phyloP scores from a whole-genome alignment of 2,888 invertebrate species.

The Gandaritis pyraliata region DNA sequence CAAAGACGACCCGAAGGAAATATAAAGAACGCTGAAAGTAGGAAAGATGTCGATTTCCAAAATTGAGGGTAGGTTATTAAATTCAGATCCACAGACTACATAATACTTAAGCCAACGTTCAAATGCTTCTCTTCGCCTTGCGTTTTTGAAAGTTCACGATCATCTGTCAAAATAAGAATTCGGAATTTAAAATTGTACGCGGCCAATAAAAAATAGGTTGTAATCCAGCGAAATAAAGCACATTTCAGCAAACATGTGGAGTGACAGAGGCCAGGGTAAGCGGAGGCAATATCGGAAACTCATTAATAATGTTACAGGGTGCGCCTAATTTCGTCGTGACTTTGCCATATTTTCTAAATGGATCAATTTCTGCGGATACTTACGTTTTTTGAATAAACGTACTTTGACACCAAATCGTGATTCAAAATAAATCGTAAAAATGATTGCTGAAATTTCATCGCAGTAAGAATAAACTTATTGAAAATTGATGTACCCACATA shows the following conservation, averaged over 20 bases:
- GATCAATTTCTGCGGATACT: constrained; percentile 60
- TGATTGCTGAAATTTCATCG: background rate
- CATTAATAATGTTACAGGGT: constrained; percentile 78
- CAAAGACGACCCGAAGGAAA: constrained; percentile 35
- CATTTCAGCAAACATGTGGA: constrained; percentile 4
- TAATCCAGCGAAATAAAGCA: constrained; percentile 10
- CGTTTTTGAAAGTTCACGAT: background rate
- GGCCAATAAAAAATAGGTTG: background rate
- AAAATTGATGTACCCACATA: too few relatives aligned
- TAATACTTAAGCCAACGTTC: background rate
- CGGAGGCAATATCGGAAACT: constrained; percentile 76
- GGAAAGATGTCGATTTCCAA: constrained; percentile 58
- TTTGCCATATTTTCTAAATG: constrained; percentile 65
- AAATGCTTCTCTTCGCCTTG: background rate
- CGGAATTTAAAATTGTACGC: background rate
- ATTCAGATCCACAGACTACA: constrained; percentile 48
- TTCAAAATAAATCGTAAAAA: background rate
- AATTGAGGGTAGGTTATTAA: constrained; percentile 65
- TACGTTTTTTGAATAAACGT: constrained; percentile 45
- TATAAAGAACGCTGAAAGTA: constrained; percentile 45
- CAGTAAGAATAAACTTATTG: too few relatives aligned
- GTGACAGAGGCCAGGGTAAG: constrained; percentile 43
- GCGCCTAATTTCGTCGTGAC: constrained; percentile 75
- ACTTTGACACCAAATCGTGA: constrained; percentile 35
- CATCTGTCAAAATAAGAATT: background rate